phyloP scores from a whole-genome alignment of 2,888 invertebrate genomes.

The Ypsolopha sequella region DNA sequence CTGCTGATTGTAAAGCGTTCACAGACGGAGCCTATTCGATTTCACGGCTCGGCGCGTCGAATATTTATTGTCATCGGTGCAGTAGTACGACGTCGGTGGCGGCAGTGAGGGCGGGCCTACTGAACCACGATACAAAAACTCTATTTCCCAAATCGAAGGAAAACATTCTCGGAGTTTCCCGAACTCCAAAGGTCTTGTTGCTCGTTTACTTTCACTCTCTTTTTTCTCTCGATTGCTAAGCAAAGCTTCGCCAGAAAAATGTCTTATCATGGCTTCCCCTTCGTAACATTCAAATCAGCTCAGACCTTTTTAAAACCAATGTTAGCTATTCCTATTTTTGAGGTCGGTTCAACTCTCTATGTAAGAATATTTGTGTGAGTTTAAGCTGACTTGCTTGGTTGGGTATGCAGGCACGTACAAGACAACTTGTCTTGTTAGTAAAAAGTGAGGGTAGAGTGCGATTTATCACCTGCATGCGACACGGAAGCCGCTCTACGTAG shows the following conservation, averaged over 20 bases:
- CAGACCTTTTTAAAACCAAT: not conserved
- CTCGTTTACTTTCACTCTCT: not conserved
- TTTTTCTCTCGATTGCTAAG: not conserved
- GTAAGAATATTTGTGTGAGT: not conserved
- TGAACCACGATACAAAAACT: conserved; percentile 66
- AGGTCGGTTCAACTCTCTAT: not conserved
- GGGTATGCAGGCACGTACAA: conserved; percentile 37
- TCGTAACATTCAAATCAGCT: not conserved
- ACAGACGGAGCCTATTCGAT: conserved; percentile 71
- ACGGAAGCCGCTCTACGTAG: conserved; percentile 30
- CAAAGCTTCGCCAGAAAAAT: not conserved
- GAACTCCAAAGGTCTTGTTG: conserved; percentile 6
- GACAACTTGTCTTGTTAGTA: conserved; percentile 66
- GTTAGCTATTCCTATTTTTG: not conserved
- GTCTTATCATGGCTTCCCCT: not conserved
- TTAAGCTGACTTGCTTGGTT: conserved; percentile 7
- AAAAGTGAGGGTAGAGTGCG: conserved; percentile 46
- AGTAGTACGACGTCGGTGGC: conserved; percentile 58
- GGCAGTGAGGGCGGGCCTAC: conserved; percentile 29
- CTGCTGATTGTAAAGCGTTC: conserved; percentile 69
- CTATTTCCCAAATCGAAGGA: conserved; percentile 52
- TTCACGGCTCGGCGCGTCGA: conserved; percentile 67
- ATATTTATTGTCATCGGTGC: conserved; percentile 71
- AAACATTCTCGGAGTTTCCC: conserved; percentile 47
- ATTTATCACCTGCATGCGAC: conserved; percentile 64